Conservation (phyloP, 2,797 vertebrate species). For the Peromyscus nudipes region DNA sequence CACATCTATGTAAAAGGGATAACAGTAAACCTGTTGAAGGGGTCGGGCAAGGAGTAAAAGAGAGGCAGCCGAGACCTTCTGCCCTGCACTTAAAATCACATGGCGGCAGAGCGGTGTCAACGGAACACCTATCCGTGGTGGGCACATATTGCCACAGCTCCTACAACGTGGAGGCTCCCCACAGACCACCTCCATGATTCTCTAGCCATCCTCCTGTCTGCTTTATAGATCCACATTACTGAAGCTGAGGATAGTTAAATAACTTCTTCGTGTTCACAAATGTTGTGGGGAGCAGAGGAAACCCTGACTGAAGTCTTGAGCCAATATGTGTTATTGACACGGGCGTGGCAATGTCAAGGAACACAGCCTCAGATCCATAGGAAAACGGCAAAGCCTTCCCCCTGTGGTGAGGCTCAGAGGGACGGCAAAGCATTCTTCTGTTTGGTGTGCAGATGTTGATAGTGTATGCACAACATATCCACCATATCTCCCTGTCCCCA, state of each 20-base stretch:
- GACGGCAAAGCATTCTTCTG: neutral
- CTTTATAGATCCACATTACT: no score
- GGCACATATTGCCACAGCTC: neutral
- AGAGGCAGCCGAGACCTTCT: accelerated
- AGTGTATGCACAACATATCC: neutral
- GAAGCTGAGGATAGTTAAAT: neutral
- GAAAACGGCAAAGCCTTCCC: no score
- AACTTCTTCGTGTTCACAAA: neutral
- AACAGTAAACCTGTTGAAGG: neutral
- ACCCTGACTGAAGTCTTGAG: neutral
- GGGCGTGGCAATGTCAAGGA: neutral
- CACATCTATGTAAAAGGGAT: neutral
- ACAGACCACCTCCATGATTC: neutral
- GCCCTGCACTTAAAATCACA: accelerated
- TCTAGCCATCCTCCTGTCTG: neutral
- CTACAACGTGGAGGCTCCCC: neutral
- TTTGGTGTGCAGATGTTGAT: neutral
- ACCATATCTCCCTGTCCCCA: neutral
- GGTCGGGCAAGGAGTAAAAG: neutral
- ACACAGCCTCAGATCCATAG: neutral
- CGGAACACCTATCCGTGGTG: accelerated
- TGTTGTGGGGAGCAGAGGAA: neutral
- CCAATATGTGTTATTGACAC: neutral
- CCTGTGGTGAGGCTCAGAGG: neutral
- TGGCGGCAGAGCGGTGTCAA: accelerated